These are phyloP conservation scores for Cyanocitta stelleri DNA, from an alignment of 2,113 vertebrate genomes.

Conservation along the genomic window DNA sequence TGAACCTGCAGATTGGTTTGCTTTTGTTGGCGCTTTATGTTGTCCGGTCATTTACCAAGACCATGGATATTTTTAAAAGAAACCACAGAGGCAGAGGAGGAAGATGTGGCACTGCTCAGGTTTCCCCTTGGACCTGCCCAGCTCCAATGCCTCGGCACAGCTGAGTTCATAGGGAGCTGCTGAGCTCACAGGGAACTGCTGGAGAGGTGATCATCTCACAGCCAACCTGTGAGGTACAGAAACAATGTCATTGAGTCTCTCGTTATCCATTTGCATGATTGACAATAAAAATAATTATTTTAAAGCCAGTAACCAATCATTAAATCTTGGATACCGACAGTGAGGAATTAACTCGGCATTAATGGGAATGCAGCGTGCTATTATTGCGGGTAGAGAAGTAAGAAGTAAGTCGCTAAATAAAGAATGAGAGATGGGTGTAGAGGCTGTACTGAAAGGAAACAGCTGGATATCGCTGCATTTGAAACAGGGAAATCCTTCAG, in stretches of 20 bases:
- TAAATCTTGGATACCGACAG: neutral
- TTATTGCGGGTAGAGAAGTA: neutral
- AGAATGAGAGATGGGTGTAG: neutral
- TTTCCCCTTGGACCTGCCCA: neutral
- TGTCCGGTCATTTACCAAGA: neutral
- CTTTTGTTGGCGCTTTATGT: fast-evolving
- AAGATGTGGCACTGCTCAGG: neutral
- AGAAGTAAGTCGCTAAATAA: neutral
- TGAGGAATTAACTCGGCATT: neutral
- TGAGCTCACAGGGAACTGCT: neutral
- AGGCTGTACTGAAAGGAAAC: neutral
- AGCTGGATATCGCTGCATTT: neutral
- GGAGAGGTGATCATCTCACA: neutral
- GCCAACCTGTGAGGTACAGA: neutral
- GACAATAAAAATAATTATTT: conserved; percentile 13
- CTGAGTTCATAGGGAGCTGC: neutral
- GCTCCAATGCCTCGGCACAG: fast-evolving
- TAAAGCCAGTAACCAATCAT: neutral
- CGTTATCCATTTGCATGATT: conserved; percentile 36
- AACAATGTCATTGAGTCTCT: conserved; percentile 30
- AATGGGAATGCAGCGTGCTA: neutral
- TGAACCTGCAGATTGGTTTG: fast-evolving
- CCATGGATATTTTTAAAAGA: fast-evolving
- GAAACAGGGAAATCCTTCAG: neutral
- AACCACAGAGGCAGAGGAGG: neutral